Percentiles rank a stretch among this genome's conserved stretches.
These are phyloP conservation scores for Spongilla lacustris DNA, from an alignment of 37 sponge, comb jelly and placozoan genomes.

Conservation along the genomic window DNA sequence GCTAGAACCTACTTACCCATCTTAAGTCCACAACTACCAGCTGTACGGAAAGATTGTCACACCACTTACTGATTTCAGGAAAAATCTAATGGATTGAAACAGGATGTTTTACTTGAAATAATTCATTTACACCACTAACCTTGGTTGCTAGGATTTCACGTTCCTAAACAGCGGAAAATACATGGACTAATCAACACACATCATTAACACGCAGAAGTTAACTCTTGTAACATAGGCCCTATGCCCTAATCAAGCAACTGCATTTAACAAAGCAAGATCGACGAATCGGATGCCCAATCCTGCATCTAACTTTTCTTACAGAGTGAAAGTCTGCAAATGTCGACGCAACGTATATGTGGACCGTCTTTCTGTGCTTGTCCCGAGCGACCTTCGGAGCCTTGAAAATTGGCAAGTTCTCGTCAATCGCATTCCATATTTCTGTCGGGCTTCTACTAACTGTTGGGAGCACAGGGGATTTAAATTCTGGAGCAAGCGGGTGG, in stretches of 20 bases:
- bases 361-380: conserved; percentile 1
- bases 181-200: too few species aligned
- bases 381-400: not conserved
- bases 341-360: conserved; percentile 44
- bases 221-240: too few species aligned
- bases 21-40: conserved; percentile 28
- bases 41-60: not conserved
- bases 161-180: not conserved
- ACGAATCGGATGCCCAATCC: not conserved
- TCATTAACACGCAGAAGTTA: too few species aligned
- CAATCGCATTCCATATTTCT: not conserved
- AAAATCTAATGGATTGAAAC: not conserved
- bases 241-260: not conserved
- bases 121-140: not conserved
- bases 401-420: not conserved
- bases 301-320: not conserved
- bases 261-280: not conserved
- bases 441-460: not conserved
- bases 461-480: not conserved
- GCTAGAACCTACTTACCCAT: not conserved
- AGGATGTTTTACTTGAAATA: not conserved
- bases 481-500: not conserved
- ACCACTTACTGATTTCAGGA: conserved; percentile 28
- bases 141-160: not conserved
- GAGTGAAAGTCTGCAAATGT: conserved; percentile 16